Base-by-base conservation (phyloP, 2,888 invertebrate species). In the Dryomyza anilis region DNA sequence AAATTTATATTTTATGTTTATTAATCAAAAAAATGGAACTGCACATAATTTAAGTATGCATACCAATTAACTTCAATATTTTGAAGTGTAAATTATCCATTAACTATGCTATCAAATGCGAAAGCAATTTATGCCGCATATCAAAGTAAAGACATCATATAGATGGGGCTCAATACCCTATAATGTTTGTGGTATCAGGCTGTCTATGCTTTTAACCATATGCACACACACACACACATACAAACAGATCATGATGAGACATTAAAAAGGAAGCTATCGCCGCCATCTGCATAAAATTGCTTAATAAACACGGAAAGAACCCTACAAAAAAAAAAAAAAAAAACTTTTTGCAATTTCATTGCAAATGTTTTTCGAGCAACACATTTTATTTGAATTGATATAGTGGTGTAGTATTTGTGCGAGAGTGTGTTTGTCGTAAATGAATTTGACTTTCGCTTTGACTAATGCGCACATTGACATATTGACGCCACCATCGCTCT, bases 341-440 rank as follows among this genome's bases (percentile, higher is more conserved):
- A 46, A 58, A 39, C 27, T 33, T 50, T 52, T 60, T 60, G 21
- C 50, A 52, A 52, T 60, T 52, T 52, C 52, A 60, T 60, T 60
- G 52, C 60, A 52, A 60, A 60, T 60, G 36, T 39, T 50, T 25
- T 50, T 30, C 16, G 25, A 60, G 52, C 39, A 39, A 16, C 21
- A 52, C 45, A 36, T 60, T 39, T 60, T 27, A 39, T 60, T 36
- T 27, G 36, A 50, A 14, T 50, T 50, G 29, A 36, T 58, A 45
- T 16, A 27, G 10, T 6, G 14, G 19, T 4, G 4, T 7, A 6
- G 19, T 50, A 50, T n/a, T 12, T 50, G 19, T 23, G 3, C 33
- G 33, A 16, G 30, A 19, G 19, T 8, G 23, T 29, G 19, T 12
- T 7, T 7, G 30, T 53, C n/a, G 30, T 33, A 10, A 14, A 10